phyloP scores from a whole-genome alignment of 2,797 vertebrate species.

The Bufotes viridis region DNA sequence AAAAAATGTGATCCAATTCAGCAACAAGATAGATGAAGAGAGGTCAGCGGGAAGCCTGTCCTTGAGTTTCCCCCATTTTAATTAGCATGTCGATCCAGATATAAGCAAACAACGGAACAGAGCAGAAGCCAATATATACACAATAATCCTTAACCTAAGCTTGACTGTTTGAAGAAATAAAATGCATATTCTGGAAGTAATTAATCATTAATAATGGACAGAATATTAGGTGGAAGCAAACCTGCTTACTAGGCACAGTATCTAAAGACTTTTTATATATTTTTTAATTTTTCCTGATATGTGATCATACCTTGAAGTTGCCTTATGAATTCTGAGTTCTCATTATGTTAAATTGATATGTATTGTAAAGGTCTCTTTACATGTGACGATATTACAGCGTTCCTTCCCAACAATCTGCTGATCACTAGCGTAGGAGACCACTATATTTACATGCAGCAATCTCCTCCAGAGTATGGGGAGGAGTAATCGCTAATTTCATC shows the following conservation, averaged over 20 bases:
- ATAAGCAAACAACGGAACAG: constrained; percentile 34
- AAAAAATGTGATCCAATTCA: background rate
- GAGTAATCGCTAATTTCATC: too few relatives aligned
- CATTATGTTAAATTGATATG: background rate
- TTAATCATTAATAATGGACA: constrained; percentile 15
- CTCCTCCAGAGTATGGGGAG: too few relatives aligned
- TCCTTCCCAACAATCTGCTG: too few relatives aligned
- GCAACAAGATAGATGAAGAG: background rate
- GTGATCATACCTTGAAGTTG: background rate
- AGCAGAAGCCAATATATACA: constrained; percentile 39
- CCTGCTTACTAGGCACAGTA: background rate
- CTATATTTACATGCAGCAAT: too few relatives aligned
- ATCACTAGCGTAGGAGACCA: too few relatives aligned
- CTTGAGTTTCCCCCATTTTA: background rate
- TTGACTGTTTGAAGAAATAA: constrained; percentile 18
- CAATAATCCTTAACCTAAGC: constrained; percentile 28
- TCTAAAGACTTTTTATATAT: background rate
- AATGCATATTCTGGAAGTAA: constrained; percentile 1
- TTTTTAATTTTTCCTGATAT: background rate
- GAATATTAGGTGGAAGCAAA: background rate
- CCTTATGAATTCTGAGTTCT: background rate
- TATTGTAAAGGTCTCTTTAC: too few relatives aligned
- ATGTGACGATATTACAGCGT: too few relatives aligned
- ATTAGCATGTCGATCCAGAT: constrained; percentile 31
- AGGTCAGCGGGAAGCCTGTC: constrained; percentile 9